Base-by-base conservation (phyloP, 2,888 invertebrate genomes). In the Hermodice carunculata region DNA sequence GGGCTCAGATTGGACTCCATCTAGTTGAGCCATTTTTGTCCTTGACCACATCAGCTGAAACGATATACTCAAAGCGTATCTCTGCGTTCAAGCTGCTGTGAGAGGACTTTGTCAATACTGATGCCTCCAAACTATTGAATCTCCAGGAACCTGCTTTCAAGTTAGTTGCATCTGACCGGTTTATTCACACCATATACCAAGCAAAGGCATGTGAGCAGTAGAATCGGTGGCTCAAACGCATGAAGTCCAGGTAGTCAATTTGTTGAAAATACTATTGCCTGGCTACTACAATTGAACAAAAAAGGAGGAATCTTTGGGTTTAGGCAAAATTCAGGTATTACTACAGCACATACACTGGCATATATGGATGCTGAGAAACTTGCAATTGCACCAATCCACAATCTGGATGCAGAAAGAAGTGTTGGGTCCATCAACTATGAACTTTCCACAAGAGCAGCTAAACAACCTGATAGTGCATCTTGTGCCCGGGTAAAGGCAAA, bases 381-480 rank as follows among this genome's bases (percentile, higher is more conserved):
- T 19, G 58, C 42, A 28, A 46, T 29, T 17, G 58, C 58, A 26
- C 48, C 48, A 19, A 22, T 48, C 28, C 58, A 58, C 46, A 58
- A 46, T 29, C n/a, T 58, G 17, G 46, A 2, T 17, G 44, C 58
- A 3, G 58, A 58, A 22, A 22, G 48, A 14, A 58, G 59, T 48
- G 59, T 59, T 26, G 59, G 59, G 28, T 59, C 48, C 34, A 28
- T 59, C 5, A 48, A 59, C 42, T 59, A 59, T 19, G 59, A 24
- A n/a, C 26, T 59, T 19, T 34, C 32, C 24, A 58, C 31, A 8
- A 44, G 58, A 46, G 58, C 46, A 17, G 46, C 48, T 3, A 46
- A 29, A 11, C 46, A 58, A 11, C 48, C 48, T 44, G 44, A 4
- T 22, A 31, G 29, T 46, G 58, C 48, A 22, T 58, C 48, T 32